Percentiles rank a stretch among this genome's conserved stretches.
Conservation (phyloP, 2,797 vertebrate genomes). For the Kryptopterus vitreolus region DNA sequence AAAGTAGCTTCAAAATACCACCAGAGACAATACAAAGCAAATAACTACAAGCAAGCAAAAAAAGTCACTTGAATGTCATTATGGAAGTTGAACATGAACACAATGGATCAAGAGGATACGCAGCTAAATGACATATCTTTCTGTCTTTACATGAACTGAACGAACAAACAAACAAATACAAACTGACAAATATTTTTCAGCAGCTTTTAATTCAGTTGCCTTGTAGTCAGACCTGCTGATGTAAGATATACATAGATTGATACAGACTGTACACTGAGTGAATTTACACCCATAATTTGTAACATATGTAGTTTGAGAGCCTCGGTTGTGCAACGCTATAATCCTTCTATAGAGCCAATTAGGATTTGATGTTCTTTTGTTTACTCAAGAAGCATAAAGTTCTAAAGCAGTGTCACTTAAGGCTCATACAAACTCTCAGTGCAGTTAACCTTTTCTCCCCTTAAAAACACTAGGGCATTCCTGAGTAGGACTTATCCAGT, state of each 20-base stretch:
- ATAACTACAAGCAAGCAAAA: background rate
- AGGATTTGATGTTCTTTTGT: constrained; percentile 1
- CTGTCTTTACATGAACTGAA: constrained; percentile 42
- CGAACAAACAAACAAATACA: constrained; percentile 14
- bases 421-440: constrained; percentile 43
- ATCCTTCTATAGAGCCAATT: background rate
- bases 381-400: constrained; percentile 4
- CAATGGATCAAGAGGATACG: constrained; percentile 58
- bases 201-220: constrained; percentile 48
- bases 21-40: constrained; percentile 9
- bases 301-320: constrained; percentile 19
- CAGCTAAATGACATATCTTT: constrained; percentile 32
- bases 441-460: background rate
- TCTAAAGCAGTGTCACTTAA: constrained; percentile 4
- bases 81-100: background rate
- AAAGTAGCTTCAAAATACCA: constrained; percentile 20
- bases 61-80: constrained; percentile 5
- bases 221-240: constrained; percentile 61
- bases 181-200: constrained; percentile 20
- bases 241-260: constrained; percentile 34
- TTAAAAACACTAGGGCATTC: constrained; percentile 40
- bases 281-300: constrained; percentile 18
- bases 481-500: constrained; percentile 46
- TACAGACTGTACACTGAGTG: background rate
- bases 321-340: constrained; percentile 6